Evolutionary conservation across 2,797 vertebrate genomes (phyloP).

Genomic region (Hirundo rustica): DNA sequence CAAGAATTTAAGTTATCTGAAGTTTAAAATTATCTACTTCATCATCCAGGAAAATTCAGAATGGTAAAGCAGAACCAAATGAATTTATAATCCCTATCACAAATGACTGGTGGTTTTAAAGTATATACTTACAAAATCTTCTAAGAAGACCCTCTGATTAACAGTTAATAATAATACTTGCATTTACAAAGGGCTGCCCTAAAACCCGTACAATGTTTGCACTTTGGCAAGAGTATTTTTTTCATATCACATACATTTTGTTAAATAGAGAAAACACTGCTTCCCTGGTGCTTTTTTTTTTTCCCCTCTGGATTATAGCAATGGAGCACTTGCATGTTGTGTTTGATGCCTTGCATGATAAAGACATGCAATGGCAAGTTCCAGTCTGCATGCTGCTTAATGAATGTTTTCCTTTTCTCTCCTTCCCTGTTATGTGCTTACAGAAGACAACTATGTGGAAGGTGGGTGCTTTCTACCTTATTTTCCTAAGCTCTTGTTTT

Average conservation of each 20-base stretch:
- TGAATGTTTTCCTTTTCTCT: slow-evolving; percentile 99
- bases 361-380: slow-evolving; percentile 95
- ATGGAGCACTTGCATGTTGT: slow-evolving; percentile 93
- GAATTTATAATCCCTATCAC: not conserved
- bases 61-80: not conserved
- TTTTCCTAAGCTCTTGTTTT: slow-evolving; percentile 67
- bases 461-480: slow-evolving; percentile 90
- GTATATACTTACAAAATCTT: not conserved
- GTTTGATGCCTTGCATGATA: slow-evolving; percentile 96
- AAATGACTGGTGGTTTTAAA: slow-evolving; percentile 6
- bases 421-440: slow-evolving; percentile 93
- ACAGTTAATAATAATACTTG: not conserved
- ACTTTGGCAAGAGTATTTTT: slow-evolving; percentile 45
- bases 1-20: not conserved
- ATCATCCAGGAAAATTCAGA: not conserved
- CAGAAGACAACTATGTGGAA: slow-evolving; percentile 96
- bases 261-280: slow-evolving; percentile 58
- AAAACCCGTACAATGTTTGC: not conserved
- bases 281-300: slow-evolving; percentile 69
- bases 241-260: slow-evolving; percentile 21
- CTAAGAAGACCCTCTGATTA: not conserved
- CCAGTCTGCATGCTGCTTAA: slow-evolving; percentile 99
- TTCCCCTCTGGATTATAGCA: slow-evolving; percentile 75
- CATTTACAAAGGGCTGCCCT: not conserved
- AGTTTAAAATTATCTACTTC: not conserved